Conservation (phyloP, 2,797 vertebrate species). For the Parotocinclus haroldoi region DNA sequence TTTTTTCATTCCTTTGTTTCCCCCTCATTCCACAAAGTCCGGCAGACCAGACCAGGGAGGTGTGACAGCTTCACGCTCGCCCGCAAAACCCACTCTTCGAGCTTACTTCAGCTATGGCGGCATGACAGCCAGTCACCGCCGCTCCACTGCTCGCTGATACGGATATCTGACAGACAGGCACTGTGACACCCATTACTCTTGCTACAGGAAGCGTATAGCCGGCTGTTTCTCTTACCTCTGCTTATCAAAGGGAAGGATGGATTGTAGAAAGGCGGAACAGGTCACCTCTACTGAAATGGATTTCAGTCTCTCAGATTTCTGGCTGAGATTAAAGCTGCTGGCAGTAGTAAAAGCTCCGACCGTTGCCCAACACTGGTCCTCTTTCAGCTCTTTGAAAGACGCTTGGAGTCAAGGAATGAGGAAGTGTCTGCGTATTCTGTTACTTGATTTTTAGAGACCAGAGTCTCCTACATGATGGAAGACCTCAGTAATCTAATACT, state of each 20-base stretch:
- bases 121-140: conserved; percentile 57
- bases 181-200: conserved; percentile 6
- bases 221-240: background rate
- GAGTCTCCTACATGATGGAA: background rate
- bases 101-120: conserved; percentile 60
- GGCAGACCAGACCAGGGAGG: background rate
- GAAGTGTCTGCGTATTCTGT: conserved; percentile 25
- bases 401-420: conserved; percentile 32
- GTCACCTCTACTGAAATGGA: conserved; percentile 3
- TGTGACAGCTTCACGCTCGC: conserved; percentile 53
- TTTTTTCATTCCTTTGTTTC: background rate
- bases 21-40: conserved; percentile 29
- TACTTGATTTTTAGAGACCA: conserved; percentile 6
- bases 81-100: conserved; percentile 56
- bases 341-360: background rate
- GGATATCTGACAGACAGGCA: conserved; percentile 39
- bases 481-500: conserved; percentile 11
- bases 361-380: background rate
- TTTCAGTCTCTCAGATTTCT: background rate
- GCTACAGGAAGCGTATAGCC: conserved; percentile 5
- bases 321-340: conserved; percentile 3
- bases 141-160: conserved; percentile 50
- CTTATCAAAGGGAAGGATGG: background rate
- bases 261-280: background rate
- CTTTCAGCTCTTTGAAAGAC: background rate